Base-by-base conservation (phyloP, 1,140 invertebrate species). In the Drosophila parvula region DNA sequence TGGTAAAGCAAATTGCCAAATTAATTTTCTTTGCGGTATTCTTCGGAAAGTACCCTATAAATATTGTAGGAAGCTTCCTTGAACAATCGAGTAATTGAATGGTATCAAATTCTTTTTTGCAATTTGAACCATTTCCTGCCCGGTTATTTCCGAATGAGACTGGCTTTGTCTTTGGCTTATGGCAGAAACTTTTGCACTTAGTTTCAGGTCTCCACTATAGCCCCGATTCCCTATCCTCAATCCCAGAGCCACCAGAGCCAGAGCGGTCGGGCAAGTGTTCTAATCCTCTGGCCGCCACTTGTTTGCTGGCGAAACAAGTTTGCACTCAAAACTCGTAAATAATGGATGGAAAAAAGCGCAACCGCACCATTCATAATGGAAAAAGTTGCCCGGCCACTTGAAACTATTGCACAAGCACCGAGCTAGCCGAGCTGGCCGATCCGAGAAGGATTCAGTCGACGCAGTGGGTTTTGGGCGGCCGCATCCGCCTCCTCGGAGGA, bases 351-450 rank as follows among this genome's bases (percentile, higher is more conserved):
- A 80, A 88, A 89, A 89, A 89, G 85, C 81, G 84, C 85, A 89
- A 84, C 85, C 84, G 85, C 81, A 85, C 85, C 85, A 90, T 89
- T 88, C 85, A 89, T 89, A 89, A 89, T 89, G 84, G 84, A 89
- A 89, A 89, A 89, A 89, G 84, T 89, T 89, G 78, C 67, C 59
- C 61, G 45, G 73, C 82, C 84, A 89, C 84, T 88, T 77, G 74
- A 88, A 82, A 88, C 78, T 89, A 88, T 81, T 89, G 84, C 84
- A 83, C 79, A 84, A 80, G 77, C 80, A 64, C 64, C 61, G 63
- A 60, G 59, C 53, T 58, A 18, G 51, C 51, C 50, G 51, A 50
- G 14, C 30, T 44, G 47, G 43, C 30, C 61, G 51, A 44, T 40
- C 30, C 32, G 61, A 40, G 27, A 48, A 69, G 68, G 65, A 71